Percentiles rank a stretch among this genome's conserved stretches.
These are phyloP conservation scores for Prinia subflava DNA, from an alignment of 2,113 vertebrate genomes.

Conservation along the genomic window DNA sequence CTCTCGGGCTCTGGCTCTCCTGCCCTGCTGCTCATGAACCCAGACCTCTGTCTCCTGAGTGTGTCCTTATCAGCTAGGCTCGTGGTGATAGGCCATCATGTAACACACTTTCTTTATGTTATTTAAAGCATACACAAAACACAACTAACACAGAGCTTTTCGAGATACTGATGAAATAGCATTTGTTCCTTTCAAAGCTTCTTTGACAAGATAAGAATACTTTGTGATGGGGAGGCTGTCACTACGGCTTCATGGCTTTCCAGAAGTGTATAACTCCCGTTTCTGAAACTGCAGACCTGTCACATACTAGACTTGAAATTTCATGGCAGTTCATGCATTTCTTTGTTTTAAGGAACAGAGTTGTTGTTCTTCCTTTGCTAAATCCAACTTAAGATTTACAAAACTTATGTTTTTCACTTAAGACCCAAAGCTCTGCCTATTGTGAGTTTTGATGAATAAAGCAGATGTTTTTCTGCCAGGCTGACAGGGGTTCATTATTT, in stretches of 20 bases:
- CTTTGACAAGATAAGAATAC: constrained; percentile 1
- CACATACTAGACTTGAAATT: neutral
- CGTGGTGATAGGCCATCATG: neutral
- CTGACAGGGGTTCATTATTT: neutral
- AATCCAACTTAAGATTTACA: neutral
- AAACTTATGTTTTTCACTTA: neutral
- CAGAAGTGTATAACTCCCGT: neutral
- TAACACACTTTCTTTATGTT: neutral
- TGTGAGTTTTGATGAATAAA: neutral
- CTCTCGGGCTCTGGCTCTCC: no score
- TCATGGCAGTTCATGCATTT: neutral
- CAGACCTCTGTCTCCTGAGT: no score
- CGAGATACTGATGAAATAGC: neutral
- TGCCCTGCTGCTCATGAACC: no score
- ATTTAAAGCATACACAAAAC: constrained; percentile 2
- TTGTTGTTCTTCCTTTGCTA: neutral
- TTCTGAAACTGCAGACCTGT: neutral
- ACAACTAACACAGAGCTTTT: neutral
- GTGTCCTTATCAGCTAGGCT: no score
- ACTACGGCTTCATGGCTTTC: neutral
- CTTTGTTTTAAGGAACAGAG: neutral
- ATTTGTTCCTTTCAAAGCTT: constrained; percentile 33
- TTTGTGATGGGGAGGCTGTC: neutral
- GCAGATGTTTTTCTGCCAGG: neutral
- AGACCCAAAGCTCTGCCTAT: neutral